Evolutionary conservation across 2,888 invertebrate genomes (phyloP), one percentile per base, ranked within the genome.

Genomic region (Hipparchia semele): DNA sequence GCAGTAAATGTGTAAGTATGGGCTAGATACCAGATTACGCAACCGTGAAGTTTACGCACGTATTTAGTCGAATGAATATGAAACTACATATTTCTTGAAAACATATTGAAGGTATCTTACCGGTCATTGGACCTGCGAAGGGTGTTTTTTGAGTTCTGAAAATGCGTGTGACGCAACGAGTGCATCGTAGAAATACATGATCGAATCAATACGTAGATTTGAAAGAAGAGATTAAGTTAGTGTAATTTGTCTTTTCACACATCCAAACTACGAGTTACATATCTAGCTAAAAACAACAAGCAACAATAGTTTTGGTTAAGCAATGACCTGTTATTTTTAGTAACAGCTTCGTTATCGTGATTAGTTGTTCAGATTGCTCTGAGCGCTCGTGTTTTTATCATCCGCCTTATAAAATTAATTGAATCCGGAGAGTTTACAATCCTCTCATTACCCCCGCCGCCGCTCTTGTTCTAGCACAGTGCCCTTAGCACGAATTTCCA

Each of bases 401-500:
- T 53, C 33, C 53, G 65, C 33, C 53, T 65, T 65, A 58, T 67
- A 67, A 56, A 67, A 67, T 67, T 58, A 67, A 67, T 67, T 67
- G 67, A 60, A 68, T 13, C 12, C 51, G 56, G 59, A 58, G 59
- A 68, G 49, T 68, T 51, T 33, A 69, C 61, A 69, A 61, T 61
- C 53, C 53, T 69, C 45, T 69, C 61, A 61, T 69, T 69, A 53
- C 51, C 33, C 23, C 12, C 46, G 61, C 13, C 46, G 61, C 13
- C 49, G 59, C 61, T 70, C 59, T 65, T 51, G 79, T 78, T 79
- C 82, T 79, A 76, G 75, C 70, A 49, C 59, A 23, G 53, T 13
- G 6, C 6, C 12, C 7, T n/a, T 62, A 65, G 51, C 2, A 13
- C n/a, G 65, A 65, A 10, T 23, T 65, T 10, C 2, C 3, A 53